These are phyloP conservation scores for Silurus aristotelis DNA, from an alignment of 2,797 vertebrate species.

Conservation along the genomic window DNA sequence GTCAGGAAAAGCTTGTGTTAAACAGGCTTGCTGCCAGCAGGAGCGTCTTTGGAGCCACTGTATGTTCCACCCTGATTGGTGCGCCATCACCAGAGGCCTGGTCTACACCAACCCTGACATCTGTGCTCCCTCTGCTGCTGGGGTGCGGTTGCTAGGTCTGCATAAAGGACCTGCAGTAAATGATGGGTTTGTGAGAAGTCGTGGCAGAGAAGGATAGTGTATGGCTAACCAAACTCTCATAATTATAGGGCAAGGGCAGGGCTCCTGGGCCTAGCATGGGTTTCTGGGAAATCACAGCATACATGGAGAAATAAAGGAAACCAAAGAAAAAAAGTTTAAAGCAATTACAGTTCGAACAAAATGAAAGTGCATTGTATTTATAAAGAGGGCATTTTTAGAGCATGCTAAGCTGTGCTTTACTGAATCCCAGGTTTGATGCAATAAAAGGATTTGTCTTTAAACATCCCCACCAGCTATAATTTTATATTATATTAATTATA, in stretches of 20 bases:
- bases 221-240: constrained; percentile 57
- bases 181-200: constrained; percentile 54
- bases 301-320: constrained; percentile 52
- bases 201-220: constrained; percentile 56
- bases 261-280: constrained; percentile 48
- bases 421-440: constrained; percentile 15
- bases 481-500: too few relatives aligned
- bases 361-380: constrained; percentile 28
- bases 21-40: constrained; percentile 55
- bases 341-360: constrained; percentile 30
- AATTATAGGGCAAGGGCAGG: constrained; percentile 56
- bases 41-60: constrained; percentile 51
- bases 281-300: constrained; percentile 60
- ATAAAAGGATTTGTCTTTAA: background rate
- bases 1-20: constrained; percentile 50
- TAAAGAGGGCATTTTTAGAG: constrained; percentile 40
- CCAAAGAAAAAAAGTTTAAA: constrained; percentile 42
- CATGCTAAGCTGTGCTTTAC: constrained; percentile 29
- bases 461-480: too few relatives aligned
- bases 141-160: constrained; percentile 49
- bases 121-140: constrained; percentile 53
- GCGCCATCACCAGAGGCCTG: constrained; percentile 49
- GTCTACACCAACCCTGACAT: constrained; percentile 57
- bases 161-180: constrained; percentile 59
- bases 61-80: constrained; percentile 46